Evolutionary conservation across 2,797 vertebrate genomes (phyloP).

Genomic region (Alectoris magna): DNA sequence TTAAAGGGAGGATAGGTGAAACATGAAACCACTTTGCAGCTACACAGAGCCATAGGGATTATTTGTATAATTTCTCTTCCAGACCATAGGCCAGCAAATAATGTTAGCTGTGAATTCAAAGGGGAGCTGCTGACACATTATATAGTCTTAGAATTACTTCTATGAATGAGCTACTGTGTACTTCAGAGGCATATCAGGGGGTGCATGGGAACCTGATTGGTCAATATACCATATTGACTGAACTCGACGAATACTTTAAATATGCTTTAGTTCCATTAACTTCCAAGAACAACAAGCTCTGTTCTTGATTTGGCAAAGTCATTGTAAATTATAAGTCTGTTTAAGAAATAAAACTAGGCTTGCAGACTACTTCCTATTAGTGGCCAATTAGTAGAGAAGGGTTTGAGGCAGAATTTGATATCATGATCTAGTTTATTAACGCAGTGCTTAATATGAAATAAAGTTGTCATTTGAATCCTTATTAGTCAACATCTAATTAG

Average conservation of each 20-base stretch:
- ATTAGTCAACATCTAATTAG: neutral
- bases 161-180: neutral
- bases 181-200: neutral
- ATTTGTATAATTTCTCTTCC: constrained; percentile 1
- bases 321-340: neutral
- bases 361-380: neutral
- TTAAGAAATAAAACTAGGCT: neutral
- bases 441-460: neutral
- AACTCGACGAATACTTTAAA: neutral
- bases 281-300: neutral
- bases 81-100: constrained; percentile 36
- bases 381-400: neutral
- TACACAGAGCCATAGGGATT: neutral
- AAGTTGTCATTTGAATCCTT: neutral
- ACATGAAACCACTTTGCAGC: neutral
- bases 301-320: neutral
- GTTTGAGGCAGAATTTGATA: neutral
- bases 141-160: neutral
- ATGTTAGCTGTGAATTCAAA: constrained; percentile 46
- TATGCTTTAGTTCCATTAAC: neutral
- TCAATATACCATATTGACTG: neutral
- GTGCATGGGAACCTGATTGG: neutral
- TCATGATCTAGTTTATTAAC: neutral
- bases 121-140: neutral
- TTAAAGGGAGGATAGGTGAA: constrained; percentile 2